Evolutionary conservation across 1,140 invertebrate genomes (phyloP).

Genomic region (Portunus trituberculatus): DNA sequence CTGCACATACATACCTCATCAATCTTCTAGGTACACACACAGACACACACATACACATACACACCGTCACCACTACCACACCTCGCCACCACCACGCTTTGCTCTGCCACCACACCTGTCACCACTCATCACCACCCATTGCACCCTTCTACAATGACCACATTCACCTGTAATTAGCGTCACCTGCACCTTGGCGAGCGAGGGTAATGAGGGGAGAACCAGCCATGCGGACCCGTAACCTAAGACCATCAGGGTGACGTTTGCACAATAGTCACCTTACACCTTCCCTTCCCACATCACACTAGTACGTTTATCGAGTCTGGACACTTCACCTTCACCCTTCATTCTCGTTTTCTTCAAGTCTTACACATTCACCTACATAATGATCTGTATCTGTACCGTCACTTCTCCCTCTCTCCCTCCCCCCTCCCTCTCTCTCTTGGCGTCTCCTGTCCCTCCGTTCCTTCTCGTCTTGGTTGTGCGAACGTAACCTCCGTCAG

Average conservation of each 20-base stretch:
- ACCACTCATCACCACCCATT: not conserved
- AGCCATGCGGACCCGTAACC: not conserved
- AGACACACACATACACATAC: too few relatives aligned
- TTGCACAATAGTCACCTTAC: not conserved
- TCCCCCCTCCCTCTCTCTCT: not conserved
- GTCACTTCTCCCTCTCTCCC: not conserved
- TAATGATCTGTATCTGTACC: too few relatives aligned
- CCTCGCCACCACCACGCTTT: not conserved
- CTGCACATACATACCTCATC: too few relatives aligned
- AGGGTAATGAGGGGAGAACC: not conserved
- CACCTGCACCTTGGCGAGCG: not conserved
- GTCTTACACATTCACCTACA: too few relatives aligned
- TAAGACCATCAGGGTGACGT: not conserved
- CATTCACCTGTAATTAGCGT: not conserved
- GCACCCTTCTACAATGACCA: not conserved
- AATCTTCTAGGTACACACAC: too few relatives aligned
- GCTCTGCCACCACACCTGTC: too few relatives aligned
- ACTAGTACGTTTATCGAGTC: not conserved
- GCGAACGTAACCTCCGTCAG: not conserved
- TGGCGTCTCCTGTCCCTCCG: not conserved
- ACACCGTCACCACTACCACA: not conserved
- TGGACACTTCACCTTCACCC: not conserved
- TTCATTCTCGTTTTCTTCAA: not conserved
- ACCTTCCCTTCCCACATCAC: not conserved
- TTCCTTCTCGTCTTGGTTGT: not conserved